These are phyloP conservation scores for Agrotis ipsilon DNA, from an alignment of 2,888 invertebrate species.

Conservation along the genomic window DNA sequence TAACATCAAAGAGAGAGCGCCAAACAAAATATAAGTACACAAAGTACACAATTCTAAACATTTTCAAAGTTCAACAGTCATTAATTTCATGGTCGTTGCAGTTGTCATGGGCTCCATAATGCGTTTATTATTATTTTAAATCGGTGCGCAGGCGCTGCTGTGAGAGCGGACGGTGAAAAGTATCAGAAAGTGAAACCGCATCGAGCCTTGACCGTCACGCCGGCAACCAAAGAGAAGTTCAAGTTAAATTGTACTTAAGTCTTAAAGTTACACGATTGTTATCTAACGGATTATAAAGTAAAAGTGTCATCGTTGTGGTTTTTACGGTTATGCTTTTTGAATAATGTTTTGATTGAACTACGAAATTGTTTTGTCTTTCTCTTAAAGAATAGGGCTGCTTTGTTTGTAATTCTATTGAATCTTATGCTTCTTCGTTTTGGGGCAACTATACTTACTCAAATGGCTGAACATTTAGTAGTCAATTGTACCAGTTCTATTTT, in stretches of 20 bases:
- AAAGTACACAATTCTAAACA: slow-evolving; percentile 37
- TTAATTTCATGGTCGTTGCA: slow-evolving; percentile 71
- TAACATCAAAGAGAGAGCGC: slow-evolving; percentile 60
- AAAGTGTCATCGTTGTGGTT: slow-evolving; percentile 59
- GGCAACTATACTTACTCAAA: too few species aligned
- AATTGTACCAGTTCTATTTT: too few species aligned
- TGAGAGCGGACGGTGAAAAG: slow-evolving; percentile 86
- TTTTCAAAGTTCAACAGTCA: slow-evolving; percentile 65
- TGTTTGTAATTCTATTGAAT: not conserved
- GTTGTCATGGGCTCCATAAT: slow-evolving; percentile 62
- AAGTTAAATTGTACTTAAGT: slow-evolving; percentile 50
- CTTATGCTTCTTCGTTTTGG: too few species aligned
- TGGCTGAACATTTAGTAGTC: too few species aligned
- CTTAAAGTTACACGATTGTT: slow-evolving; percentile 60
- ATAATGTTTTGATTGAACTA: slow-evolving; percentile 22
- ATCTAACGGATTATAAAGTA: slow-evolving; percentile 62
- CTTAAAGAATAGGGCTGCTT: not conserved
- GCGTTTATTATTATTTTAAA: slow-evolving; percentile 63
- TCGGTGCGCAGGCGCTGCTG: slow-evolving; percentile 62
- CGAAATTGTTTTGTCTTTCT: slow-evolving; percentile 12
- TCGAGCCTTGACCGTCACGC: slow-evolving; percentile 87
- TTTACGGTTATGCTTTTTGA: slow-evolving; percentile 40
- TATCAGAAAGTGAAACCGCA: slow-evolving; percentile 88
- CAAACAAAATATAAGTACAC: slow-evolving; percentile 42
- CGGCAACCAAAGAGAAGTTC: slow-evolving; percentile 66